Evolutionary conservation across 2,888 invertebrate species (phyloP).

Genomic region (Suillia variegata): DNA sequence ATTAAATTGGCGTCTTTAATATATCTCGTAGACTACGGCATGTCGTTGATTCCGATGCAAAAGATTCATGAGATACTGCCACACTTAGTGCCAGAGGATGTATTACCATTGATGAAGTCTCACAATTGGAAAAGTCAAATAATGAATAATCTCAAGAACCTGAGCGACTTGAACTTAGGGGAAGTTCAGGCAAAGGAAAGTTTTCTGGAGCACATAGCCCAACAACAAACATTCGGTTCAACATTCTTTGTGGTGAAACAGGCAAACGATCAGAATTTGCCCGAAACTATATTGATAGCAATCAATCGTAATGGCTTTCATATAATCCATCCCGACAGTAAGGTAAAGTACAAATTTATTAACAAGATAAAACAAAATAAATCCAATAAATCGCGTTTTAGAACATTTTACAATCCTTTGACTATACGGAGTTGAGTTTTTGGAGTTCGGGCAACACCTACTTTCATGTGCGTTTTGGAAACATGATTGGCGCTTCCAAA

Average conservation of each 20-base stretch:
- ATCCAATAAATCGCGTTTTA: too few relatives aligned
- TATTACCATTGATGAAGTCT: slow-evolving; percentile 71
- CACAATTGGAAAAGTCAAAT: slow-evolving; percentile 86
- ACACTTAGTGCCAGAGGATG: slow-evolving; percentile 79
- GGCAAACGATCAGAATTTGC: slow-evolving; percentile 83
- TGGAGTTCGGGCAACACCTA: slow-evolving; percentile 97
- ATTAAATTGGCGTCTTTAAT: slow-evolving; percentile 81
- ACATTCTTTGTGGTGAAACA: slow-evolving; percentile 96
- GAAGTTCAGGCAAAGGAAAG: slow-evolving; percentile 70
- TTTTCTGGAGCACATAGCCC: slow-evolving; percentile 69
- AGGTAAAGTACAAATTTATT: slow-evolving; percentile 74
- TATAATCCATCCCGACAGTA: slow-evolving; percentile 84
- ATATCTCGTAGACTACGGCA: slow-evolving; percentile 77
- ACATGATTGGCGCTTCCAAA: slow-evolving; percentile 87
- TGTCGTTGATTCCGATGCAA: slow-evolving; percentile 65
- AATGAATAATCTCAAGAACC: slow-evolving; percentile 61
- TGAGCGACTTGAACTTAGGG: slow-evolving; percentile 55
- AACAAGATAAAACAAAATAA: too few relatives aligned
- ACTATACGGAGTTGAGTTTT: slow-evolving; percentile 87
- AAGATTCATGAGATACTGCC: slow-evolving; percentile 64
- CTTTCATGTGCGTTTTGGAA: slow-evolving; percentile 95
- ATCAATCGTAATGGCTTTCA: slow-evolving; percentile 91
- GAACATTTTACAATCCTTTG: slow-evolving; percentile 83
- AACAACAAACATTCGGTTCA: slow-evolving; percentile 87
- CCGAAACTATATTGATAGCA: slow-evolving; percentile 84